These are phyloP conservation scores for Ctenodactylus gundi DNA, from an alignment of 2,113 vertebrate species.

Conservation along the genomic window DNA sequence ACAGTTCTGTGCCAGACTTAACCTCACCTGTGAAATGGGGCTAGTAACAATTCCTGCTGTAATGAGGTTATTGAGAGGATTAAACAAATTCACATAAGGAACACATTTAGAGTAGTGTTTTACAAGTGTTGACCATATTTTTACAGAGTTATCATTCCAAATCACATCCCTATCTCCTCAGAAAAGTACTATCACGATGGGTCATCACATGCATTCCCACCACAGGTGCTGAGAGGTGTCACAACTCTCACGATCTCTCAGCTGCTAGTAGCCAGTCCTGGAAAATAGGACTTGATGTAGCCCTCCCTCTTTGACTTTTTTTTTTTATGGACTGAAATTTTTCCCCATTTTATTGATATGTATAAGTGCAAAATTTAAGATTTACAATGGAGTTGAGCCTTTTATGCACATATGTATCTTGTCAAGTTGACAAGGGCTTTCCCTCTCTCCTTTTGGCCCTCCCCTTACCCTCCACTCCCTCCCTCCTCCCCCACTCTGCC, in stretches of 20 bases:
- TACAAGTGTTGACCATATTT: not conserved
- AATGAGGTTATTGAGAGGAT: not conserved
- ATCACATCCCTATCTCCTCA: not conserved
- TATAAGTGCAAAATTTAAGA: no score
- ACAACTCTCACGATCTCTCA: not conserved
- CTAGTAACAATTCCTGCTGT: not conserved
- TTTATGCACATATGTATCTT: no score
- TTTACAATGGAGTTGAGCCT: no score
- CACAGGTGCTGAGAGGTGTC: not conserved
- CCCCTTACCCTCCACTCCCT: no score
- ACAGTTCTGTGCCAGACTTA: not conserved
- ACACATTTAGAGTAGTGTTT: not conserved
- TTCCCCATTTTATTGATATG: no score
- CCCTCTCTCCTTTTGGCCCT: no score
- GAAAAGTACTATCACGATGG: not conserved
- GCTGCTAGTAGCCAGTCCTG: not conserved
- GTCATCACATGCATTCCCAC: not conserved
- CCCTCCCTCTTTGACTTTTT: no score
- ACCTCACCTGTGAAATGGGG: not conserved
- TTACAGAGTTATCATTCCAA: not conserved
- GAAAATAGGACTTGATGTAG: not conserved
- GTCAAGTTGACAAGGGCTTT: no score
- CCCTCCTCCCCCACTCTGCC: no score
- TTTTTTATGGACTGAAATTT: no score
- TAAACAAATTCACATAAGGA: not conserved